Base-by-base conservation (phyloP, 2,888 invertebrate species). In the Drosophila falleni region DNA sequence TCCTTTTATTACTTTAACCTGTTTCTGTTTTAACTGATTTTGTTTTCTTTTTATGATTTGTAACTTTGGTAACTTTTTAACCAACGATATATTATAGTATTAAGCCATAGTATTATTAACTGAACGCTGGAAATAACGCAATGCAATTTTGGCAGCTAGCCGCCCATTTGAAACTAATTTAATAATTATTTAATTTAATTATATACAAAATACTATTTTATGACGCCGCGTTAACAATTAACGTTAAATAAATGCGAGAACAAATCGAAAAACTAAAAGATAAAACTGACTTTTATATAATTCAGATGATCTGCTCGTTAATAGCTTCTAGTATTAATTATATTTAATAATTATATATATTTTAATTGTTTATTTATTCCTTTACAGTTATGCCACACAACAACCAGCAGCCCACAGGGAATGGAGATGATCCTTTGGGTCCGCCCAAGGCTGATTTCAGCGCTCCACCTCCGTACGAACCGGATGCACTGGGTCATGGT, bases 381-480 rank as follows among this genome's bases (percentile, higher is more conserved):
- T 26, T 81, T 67, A 0, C 54, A 87, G 83, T 37, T 23, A 86
- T 86, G 85, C 81, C 88, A 74, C 88, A 85, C 74, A 88, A 85
- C 56, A 86, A 85, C 42, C 87, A 74, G 15, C 81, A 50, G 47
- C 67, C 78, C 35, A 46, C 71, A 16, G 62, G 77, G 16, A 56
- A 73, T 11, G 82, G 62, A 3, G 87, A 86, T 10, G 86, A 86
- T 73, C 76, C 96, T 73, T 95, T 97, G 88, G 96, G 96, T 49
- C 97, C 97, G 6, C 97, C 97, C 0, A 96, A 96, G 91, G 95
- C 95, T 1, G 97, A 97, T 90, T 97, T 96, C 91, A 96, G 96
- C 42, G 97, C 97, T 49, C 97, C 97, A 68, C 98, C 98, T 1
- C 97, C 97, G 0, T 98, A 98, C 88, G 97, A 97, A 92, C 95